Percentiles rank a stretch among this genome's conserved stretches.
Conservation (phyloP, 1,140 invertebrate genomes). For the Ips nitidus region DNA sequence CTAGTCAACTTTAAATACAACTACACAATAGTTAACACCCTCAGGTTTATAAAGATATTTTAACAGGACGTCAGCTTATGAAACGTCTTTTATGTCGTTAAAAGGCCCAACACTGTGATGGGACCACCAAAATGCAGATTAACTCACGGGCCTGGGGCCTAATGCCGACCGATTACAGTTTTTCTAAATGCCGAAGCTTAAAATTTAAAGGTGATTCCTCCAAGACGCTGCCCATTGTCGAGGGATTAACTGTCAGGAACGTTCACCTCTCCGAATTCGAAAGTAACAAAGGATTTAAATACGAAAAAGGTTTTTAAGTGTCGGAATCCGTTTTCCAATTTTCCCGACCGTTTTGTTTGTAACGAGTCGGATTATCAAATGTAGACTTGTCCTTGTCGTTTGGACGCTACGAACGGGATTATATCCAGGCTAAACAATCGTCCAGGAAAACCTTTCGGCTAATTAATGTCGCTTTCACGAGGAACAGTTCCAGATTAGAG, state of each 20-base stretch:
- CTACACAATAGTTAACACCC: neutral
- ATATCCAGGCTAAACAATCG: no score
- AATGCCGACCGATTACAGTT: conserved; percentile 17
- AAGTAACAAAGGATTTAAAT: neutral
- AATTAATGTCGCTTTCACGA: conserved; percentile 4
- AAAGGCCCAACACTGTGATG: conserved; percentile 14
- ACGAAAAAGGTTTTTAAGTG: neutral
- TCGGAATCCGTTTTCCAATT: neutral
- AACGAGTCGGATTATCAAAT: no score
- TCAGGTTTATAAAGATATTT: conserved; percentile 7
- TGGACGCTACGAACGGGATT: no score
- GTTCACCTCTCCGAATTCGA: neutral
- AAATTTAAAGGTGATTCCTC: conserved; percentile 1
- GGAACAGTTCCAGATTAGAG: neutral
- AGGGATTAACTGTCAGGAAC: conserved; percentile 14
- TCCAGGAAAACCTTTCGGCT: conserved; percentile 6
- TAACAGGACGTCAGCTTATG: neutral
- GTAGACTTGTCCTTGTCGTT: no score
- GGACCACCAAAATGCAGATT: conserved; percentile 25
- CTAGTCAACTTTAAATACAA: no score
- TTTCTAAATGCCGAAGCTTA: conserved; percentile 10
- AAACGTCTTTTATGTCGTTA: conserved; percentile 3
- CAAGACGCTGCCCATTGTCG: conserved; percentile 3
- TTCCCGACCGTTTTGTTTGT: neutral
- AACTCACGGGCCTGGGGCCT: conserved; percentile 9